Evolutionary conservation across 53 echinoderm and acorn worm genomes (phyloP).

Genomic region (Patiria pectinifera): DNA sequence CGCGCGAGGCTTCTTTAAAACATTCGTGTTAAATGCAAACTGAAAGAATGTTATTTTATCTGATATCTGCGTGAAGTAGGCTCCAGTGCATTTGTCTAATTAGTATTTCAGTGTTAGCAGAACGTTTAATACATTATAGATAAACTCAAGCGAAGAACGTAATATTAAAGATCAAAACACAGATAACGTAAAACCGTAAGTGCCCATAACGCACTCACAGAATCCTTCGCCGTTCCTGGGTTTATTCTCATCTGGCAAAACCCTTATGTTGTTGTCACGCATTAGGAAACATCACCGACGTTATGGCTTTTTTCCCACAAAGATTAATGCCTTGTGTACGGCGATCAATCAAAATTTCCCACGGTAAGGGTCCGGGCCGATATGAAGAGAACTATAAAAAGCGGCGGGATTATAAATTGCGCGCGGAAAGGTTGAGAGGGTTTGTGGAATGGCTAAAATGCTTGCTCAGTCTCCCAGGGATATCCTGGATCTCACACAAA

Average conservation of each 20-base stretch:
- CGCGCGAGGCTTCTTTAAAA: background rate
- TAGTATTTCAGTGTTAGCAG: background rate
- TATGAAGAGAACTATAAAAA: background rate
- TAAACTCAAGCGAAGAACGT: background rate
- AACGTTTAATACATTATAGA: background rate
- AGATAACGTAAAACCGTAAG: background rate
- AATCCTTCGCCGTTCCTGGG: background rate
- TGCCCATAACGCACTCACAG: background rate
- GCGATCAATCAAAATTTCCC: conserved; percentile 27
- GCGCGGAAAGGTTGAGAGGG: background rate
- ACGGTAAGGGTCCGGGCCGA: background rate
- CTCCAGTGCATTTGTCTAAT: background rate
- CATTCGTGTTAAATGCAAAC: background rate
- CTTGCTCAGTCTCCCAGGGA: background rate
- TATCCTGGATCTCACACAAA: background rate
- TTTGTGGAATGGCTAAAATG: conserved; percentile 23
- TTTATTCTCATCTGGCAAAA: background rate
- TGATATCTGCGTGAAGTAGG: background rate
- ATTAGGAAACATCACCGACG: background rate
- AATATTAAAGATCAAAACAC: background rate
- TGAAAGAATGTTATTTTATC: background rate
- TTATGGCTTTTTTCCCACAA: background rate
- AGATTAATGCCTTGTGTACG: conserved; percentile 12
- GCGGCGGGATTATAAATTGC: background rate
- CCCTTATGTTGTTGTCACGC: background rate